Conservation (phyloP, 2,888 invertebrate genomes). For the Octonoba sinensis region DNA sequence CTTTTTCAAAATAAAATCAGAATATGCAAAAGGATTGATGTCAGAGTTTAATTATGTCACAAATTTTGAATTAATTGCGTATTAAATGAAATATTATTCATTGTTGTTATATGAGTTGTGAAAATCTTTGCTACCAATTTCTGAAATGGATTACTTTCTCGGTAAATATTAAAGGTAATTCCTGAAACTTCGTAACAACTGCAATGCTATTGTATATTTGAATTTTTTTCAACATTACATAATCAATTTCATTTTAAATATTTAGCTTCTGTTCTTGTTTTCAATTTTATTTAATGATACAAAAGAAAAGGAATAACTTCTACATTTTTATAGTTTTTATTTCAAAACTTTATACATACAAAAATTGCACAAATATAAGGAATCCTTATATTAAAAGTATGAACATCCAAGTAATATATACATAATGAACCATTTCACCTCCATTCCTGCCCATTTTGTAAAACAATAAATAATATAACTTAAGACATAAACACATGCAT, state of each 20-base stretch:
- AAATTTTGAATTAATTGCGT: no score
- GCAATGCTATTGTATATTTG: no score
- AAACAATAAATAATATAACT: conserved; percentile 46
- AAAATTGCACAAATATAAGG: not conserved
- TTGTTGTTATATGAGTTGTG: no score
- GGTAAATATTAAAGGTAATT: no score
- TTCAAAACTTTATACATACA: conserved; percentile 6
- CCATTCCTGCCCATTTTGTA: conserved; percentile 42
- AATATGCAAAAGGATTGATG: no score
- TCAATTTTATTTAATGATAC: not conserved
- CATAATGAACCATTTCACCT: conserved; percentile 47
- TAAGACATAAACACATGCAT: conserved; percentile 22
- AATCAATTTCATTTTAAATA: not conserved
- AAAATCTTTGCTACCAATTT: no score
- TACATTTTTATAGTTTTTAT: conserved; percentile 22
- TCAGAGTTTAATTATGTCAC: no score
- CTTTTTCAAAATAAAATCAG: no score
- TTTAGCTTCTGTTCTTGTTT: conserved; percentile 9
- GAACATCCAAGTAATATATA: conserved; percentile 30
- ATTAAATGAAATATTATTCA: no score
- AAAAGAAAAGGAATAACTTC: not conserved
- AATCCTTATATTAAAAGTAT: not conserved
- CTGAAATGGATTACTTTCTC: no score
- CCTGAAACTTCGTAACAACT: no score
- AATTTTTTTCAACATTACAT: not conserved